These are phyloP conservation scores for Apis florea DNA, from an alignment of 1,140 invertebrate genomes.

Conservation along the genomic window DNA sequence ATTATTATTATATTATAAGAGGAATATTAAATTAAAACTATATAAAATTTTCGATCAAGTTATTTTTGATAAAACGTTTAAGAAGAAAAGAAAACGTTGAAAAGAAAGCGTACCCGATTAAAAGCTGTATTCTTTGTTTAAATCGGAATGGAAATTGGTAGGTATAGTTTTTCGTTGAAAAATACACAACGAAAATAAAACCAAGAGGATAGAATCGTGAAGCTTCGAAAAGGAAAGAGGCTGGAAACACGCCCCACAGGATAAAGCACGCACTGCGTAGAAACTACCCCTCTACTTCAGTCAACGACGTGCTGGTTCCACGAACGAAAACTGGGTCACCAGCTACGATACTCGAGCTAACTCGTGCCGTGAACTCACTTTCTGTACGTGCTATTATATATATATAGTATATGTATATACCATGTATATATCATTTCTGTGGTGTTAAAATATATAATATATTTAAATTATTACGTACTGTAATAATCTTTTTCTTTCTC, in stretches of 20 bases:
- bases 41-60: neutral
- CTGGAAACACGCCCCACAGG: conserved; percentile 33
- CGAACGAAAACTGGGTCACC: conserved; percentile 67
- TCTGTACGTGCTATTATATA: conserved; percentile 36
- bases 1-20: neutral
- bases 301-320: conserved; percentile 63
- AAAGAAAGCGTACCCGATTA: neutral
- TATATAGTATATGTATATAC: neutral
- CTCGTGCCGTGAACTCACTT: conserved; percentile 44
- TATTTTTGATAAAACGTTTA: neutral
- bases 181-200: neutral
- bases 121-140: neutral
- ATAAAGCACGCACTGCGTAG: conserved; percentile 67
- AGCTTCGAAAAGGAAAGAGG: conserved; percentile 10
- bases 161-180: neutral
- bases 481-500: conserved; percentile 33
- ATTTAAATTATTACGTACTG: neutral
- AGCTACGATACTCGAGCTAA: conserved; percentile 55
- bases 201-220: neutral
- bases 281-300: conserved; percentile 56
- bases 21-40: neutral
- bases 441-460: no score
- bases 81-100: no score
- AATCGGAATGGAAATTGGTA: neutral
- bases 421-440: no score